Conservation (phyloP, 2,888 invertebrate genomes). For the Acanthopleura granulata region DNA sequence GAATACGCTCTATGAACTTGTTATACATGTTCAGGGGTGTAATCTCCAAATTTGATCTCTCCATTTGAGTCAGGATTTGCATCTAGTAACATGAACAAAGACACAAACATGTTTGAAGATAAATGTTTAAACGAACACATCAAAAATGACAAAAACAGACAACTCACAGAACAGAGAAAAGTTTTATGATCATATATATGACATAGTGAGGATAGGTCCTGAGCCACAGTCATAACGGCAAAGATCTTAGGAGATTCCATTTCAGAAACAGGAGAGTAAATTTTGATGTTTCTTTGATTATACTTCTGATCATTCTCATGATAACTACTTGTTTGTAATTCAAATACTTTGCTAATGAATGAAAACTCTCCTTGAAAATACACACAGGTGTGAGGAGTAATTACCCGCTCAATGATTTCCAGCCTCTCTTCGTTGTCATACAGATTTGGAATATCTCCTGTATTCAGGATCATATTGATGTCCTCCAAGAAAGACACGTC, state of each 20-base stretch:
- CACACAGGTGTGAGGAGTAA: not conserved
- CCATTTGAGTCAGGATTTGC: constrained; percentile 61
- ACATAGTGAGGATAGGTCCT: too few relatives aligned
- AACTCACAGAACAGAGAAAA: too few relatives aligned
- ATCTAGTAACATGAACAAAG: constrained; percentile 45
- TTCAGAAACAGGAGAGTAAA: too few relatives aligned
- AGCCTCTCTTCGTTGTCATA: constrained; percentile 68
- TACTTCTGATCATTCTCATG: not conserved
- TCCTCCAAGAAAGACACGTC: constrained; percentile 68
- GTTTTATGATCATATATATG: too few relatives aligned
- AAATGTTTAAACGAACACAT: too few relatives aligned
- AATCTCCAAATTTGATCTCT: constrained; percentile 61
- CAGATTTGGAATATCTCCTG: constrained; percentile 68
- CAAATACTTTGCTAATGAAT: not conserved
- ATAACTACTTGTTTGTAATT: not conserved
- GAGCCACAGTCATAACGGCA: too few relatives aligned
- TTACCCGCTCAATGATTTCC: constrained; percentile 69
- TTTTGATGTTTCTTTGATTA: not conserved
- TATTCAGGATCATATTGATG: constrained; percentile 68
- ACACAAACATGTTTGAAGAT: too few relatives aligned
- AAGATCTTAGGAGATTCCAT: too few relatives aligned
- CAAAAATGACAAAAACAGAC: too few relatives aligned
- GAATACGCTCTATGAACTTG: constrained; percentile 66
- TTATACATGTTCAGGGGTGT: constrained; percentile 69
- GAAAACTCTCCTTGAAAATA: not conserved